Evolutionary conservation across 2,113 vertebrate species (phyloP).

Genomic region (Lepisosteus oculatus): DNA sequence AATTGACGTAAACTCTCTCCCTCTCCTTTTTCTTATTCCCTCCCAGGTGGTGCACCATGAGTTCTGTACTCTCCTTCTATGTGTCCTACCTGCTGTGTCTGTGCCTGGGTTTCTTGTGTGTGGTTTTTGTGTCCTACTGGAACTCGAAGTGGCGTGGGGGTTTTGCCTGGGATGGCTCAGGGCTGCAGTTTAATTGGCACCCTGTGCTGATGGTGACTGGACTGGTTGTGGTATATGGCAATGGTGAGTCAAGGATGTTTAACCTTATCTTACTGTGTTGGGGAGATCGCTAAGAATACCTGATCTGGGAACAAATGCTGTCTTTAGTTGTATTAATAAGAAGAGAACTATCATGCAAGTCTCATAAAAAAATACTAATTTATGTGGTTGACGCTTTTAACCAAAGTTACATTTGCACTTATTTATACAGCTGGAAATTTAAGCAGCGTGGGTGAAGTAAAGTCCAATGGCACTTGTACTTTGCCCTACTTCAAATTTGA

Average conservation of each 20-base stretch:
- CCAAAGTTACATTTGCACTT: too few species aligned
- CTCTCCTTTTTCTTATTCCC: not conserved
- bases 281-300: not conserved
- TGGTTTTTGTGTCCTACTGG: constrained; percentile 73
- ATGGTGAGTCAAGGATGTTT: constrained; percentile 63
- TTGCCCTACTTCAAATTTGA: too few species aligned
- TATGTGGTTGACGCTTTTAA: too few species aligned
- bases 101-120: constrained; percentile 64
- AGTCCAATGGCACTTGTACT: too few species aligned
- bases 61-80: constrained; percentile 57
- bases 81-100: constrained; percentile 59
- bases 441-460: too few species aligned
- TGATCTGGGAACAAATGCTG: too few species aligned
- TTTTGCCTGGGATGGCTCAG: constrained; percentile 75
- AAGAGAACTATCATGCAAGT: too few species aligned
- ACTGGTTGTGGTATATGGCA: constrained; percentile 80
- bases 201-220: constrained; percentile 85
- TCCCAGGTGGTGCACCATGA: constrained; percentile 48
- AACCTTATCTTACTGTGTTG: not conserved
- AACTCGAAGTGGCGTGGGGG: constrained; percentile 70
- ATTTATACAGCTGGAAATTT: not conserved
- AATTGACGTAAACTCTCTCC: not conserved
- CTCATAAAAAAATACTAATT: too few species aligned
- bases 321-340: too few species aligned
- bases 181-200: constrained; percentile 85